Evolutionary conservation across 2,888 invertebrate species (phyloP).

Genomic region (Pogonocherus hispidulus): DNA sequence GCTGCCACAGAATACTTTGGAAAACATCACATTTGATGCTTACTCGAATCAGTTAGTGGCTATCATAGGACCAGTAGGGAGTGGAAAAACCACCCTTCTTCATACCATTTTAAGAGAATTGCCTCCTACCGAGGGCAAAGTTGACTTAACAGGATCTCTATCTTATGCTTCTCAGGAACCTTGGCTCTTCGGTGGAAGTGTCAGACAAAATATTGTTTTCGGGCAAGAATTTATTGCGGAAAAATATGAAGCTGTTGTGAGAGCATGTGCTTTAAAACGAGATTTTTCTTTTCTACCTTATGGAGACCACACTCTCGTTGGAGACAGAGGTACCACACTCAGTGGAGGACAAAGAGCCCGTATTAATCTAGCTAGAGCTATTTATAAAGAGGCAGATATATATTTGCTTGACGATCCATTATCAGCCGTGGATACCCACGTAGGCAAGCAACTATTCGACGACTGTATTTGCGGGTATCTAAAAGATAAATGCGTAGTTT

Average conservation of each 20-base stretch:
- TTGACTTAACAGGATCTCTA: conserved; percentile 72
- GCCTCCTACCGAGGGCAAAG: conserved; percentile 66
- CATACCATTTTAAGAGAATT: conserved; percentile 78
- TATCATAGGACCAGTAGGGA: conserved; percentile 75
- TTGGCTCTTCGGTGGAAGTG: conserved; percentile 85
- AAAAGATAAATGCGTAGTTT: conserved; percentile 76
- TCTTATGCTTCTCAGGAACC: conserved; percentile 89
- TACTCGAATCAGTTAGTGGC: conserved; percentile 72
- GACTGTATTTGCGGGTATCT: conserved; percentile 78
- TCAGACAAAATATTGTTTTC: conserved; percentile 94
- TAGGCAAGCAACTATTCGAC: conserved; percentile 88
- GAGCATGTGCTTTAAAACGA: conserved; percentile 78
- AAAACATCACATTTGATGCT: conserved; percentile 59
- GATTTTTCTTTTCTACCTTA: conserved; percentile 82
- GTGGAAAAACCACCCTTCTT: conserved; percentile 72
- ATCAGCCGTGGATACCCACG: conserved; percentile 90
- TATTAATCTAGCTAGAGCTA: conserved; percentile 86
- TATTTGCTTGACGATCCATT: conserved; percentile 91
- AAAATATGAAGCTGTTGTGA: conserved; percentile 77
- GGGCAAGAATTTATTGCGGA: conserved; percentile 80
- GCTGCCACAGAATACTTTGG: conserved; percentile 16
- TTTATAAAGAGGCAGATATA: conserved; percentile 87
- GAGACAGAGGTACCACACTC: conserved; percentile 78
- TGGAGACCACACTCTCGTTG: conserved; percentile 86
- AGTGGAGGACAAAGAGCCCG: conserved; percentile 89